Conservation (phyloP, 2,888 invertebrate species). For the Clunio marinus region DNA sequence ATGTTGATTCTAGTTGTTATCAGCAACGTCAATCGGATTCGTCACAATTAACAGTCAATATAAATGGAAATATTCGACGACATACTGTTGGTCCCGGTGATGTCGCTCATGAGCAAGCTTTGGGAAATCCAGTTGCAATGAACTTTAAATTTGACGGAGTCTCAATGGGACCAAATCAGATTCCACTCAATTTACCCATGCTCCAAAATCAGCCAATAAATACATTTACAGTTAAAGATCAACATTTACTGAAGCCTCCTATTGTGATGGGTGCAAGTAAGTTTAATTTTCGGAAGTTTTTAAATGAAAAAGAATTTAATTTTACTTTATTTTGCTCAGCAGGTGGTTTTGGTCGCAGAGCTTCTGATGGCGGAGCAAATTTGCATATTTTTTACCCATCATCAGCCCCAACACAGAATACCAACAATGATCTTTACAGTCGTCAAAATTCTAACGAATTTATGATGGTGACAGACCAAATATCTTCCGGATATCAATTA, state of each 20-base stretch:
- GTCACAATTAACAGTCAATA: not conserved
- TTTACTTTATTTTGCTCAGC: slow-evolving; percentile 50
- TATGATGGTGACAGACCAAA: slow-evolving; percentile 29
- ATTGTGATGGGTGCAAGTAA: slow-evolving; percentile 78
- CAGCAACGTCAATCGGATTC: slow-evolving; percentile 15
- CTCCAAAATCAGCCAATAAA: slow-evolving; percentile 78
- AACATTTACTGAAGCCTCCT: slow-evolving; percentile 90
- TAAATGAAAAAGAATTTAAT: slow-evolving; percentile 9
- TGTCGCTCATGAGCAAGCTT: slow-evolving; percentile 76
- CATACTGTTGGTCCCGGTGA: slow-evolving; percentile 94
- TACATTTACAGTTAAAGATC: slow-evolving; percentile 86
- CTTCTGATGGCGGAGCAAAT: slow-evolving; percentile 94
- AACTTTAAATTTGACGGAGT: slow-evolving; percentile 44
- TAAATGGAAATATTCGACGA: slow-evolving; percentile 61
- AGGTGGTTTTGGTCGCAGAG: slow-evolving; percentile 81
- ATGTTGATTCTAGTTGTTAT: slow-evolving; percentile 45
- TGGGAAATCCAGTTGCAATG: slow-evolving; percentile 49
- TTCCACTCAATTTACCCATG: slow-evolving; percentile 78
- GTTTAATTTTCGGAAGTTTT: slow-evolving; percentile 44
- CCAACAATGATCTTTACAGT: slow-evolving; percentile 48
- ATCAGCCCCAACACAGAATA: slow-evolving; percentile 51
- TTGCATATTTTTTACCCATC: slow-evolving; percentile 66
- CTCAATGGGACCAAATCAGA: slow-evolving; percentile 42
- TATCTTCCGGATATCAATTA: slow-evolving; percentile 7
- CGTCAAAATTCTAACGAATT: slow-evolving; percentile 40